Evolutionary conservation across 2,888 invertebrate genomes (phyloP).

Genomic region (Siphlonurus alternatus): DNA sequence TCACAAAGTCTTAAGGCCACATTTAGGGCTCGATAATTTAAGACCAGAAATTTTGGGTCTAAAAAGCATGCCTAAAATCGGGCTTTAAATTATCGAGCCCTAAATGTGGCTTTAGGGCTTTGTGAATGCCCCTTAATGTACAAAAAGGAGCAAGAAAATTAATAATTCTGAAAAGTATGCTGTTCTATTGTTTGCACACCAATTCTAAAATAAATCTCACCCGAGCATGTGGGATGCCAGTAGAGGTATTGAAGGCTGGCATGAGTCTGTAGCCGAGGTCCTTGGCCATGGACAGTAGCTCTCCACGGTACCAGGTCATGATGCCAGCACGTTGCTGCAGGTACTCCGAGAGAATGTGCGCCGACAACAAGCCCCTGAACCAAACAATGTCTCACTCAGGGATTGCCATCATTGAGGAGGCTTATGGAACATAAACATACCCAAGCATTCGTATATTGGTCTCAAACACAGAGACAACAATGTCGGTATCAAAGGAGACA

Average conservation of each 20-base stretch:
- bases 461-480: constrained; percentile 94
- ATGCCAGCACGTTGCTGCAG: constrained; percentile 56
- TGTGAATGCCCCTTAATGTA: no score
- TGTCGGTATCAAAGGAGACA: constrained; percentile 83
- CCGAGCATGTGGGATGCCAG: constrained; percentile 92
- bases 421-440: constrained; percentile 25
- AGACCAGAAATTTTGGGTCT: no score
- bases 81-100: no score
- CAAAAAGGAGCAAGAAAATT: no score
- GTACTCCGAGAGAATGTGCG: constrained; percentile 73
- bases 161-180: no score
- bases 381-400: constrained; percentile 10
- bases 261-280: constrained; percentile 82
- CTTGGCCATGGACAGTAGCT: constrained; percentile 75
- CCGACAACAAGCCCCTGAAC: constrained; percentile 72
- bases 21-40: no score
- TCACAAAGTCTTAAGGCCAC: no score
- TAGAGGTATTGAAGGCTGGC: constrained; percentile 96
- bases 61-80: no score
- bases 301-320: constrained; percentile 72
- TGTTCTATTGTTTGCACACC: no score
- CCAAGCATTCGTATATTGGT: constrained; percentile 97
- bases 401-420: neutral
- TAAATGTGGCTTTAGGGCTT: no score
- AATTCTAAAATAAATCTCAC: no score